phyloP scores from a whole-genome alignment of 2,113 vertebrate species.

The Tretioscincus oriximinensis region DNA sequence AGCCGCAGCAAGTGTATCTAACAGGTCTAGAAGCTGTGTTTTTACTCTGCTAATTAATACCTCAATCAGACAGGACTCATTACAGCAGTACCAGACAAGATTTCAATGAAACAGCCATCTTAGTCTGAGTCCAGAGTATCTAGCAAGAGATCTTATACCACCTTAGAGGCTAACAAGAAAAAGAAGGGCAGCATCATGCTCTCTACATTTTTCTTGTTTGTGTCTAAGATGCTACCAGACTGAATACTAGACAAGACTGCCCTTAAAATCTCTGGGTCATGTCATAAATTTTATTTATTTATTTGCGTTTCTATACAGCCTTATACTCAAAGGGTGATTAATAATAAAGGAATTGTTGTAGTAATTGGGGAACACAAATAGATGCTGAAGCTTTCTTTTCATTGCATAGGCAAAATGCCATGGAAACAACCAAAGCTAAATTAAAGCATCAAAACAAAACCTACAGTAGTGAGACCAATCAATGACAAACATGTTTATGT shows the following conservation, averaged over 20 bases:
- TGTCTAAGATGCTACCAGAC: not conserved
- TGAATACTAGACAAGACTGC: not conserved
- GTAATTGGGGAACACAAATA: not conserved
- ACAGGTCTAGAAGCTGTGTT: too few species aligned
- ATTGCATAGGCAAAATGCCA: not conserved
- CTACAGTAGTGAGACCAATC: not conserved
- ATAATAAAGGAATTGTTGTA: not conserved
- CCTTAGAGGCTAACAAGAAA: too few species aligned
- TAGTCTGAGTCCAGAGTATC: too few species aligned
- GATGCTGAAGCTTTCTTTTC: not conserved
- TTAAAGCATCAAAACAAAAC: not conserved
- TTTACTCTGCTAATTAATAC: too few species aligned
- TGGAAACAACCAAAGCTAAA: not conserved
- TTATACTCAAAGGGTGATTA: too few species aligned
- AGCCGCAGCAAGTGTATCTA: too few species aligned
- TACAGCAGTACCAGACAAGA: not conserved
- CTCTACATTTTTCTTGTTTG: too few species aligned
- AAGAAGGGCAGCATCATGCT: too few species aligned
- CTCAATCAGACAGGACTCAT: not conserved
- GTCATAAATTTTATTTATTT: not conserved
- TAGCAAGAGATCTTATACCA: too few species aligned
- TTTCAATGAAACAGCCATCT: too few species aligned
- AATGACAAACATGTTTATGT: conserved; percentile 4
- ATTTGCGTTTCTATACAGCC: too few species aligned
- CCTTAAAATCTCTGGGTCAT: not conserved